Percentiles rank a stretch among this genome's conserved stretches.
phyloP scores from a whole-genome alignment of 1,140 invertebrate species.

The Caenorhabditis inopinata region DNA sequence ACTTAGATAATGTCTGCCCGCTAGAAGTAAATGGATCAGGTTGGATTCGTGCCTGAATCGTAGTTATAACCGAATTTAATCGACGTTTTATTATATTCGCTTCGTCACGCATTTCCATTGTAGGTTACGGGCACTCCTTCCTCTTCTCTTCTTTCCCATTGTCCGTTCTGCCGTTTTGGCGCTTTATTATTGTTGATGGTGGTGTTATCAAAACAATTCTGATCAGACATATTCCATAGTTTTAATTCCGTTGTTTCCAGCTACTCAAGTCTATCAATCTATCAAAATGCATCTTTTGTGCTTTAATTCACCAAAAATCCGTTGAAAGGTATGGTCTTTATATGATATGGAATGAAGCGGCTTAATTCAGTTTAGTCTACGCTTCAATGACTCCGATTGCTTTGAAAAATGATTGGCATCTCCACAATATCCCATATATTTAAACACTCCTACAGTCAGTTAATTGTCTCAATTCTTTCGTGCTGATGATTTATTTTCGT shows the following conservation, averaged over 20 bases:
- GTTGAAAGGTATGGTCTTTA: background rate
- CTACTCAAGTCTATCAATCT: too few relatives aligned
- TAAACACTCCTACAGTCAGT: background rate
- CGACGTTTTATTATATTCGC: constrained; percentile 32
- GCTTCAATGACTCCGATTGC: background rate
- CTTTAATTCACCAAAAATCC: background rate
- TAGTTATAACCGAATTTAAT: constrained; percentile 32
- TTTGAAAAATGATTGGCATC: constrained; percentile 33
- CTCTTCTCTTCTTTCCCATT: background rate
- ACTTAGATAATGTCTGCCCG: background rate
- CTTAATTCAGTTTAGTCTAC: constrained; percentile 26
- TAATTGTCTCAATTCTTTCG: background rate
- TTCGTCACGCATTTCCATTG: constrained; percentile 32
- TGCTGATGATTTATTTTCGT: background rate
- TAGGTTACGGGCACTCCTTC: constrained; percentile 2
- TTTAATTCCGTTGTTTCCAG: too few relatives aligned
- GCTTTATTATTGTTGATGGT: background rate
- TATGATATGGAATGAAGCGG: background rate
- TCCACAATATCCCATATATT: background rate
- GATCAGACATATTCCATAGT: background rate
- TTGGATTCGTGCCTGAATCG: constrained; percentile 10
- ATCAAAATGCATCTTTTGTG: background rate
- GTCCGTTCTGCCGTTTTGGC: too few relatives aligned
- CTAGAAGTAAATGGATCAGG: background rate
- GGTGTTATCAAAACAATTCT: constrained; percentile 5